Evolutionary conservation across 2,888 invertebrate species (phyloP), one percentile per base, ranked within the genome.

Genomic region (Rugalucina vietnamica): DNA sequence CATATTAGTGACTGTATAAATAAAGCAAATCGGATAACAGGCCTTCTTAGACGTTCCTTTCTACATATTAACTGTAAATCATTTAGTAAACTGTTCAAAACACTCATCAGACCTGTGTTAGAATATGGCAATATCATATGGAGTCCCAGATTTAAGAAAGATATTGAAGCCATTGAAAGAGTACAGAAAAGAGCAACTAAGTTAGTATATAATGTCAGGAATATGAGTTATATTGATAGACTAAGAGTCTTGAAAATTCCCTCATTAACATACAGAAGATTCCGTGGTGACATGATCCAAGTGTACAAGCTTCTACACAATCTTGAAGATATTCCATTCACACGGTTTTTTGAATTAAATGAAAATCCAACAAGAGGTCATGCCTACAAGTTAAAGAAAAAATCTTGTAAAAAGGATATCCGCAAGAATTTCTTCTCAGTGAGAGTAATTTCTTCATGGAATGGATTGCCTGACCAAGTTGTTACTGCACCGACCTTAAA

Each of bases 1-100:
- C 76, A 81, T 70, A 76, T 71, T 18, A 81, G 37, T 54, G n/a
- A 81, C 69, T 70, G 76, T 71, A 76, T 81, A 54, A 81, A 75
- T 24, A 81, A 81, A 75, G 76, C 36, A 49, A 80, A 80, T 37
- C 65, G 34, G 37, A 39, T 76, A 27, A 76, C 81, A 4, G 76
- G 76, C 27, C 36, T 71, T 24, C 21, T 81, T 0, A 54, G 76
- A 39, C 0, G 81, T 32, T 27, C 76, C 4, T 81, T 76, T n/a
- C 70, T 81, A n/a, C 76, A 76, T 57, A 34, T 81, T 37, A 70
- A 76, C 36, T 21, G 18, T 8, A 81, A 76, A 76, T 70, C 81
- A 3, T 76, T 76, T 49, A 8, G 72, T 29, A 76, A 81, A 70
- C 34, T 76, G 0, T 72, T 39, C 32, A 76, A 76, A 54, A 70